phyloP scores from a whole-genome alignment of 2,113 vertebrate genomes.

The Ploceus nigricollis region DNA sequence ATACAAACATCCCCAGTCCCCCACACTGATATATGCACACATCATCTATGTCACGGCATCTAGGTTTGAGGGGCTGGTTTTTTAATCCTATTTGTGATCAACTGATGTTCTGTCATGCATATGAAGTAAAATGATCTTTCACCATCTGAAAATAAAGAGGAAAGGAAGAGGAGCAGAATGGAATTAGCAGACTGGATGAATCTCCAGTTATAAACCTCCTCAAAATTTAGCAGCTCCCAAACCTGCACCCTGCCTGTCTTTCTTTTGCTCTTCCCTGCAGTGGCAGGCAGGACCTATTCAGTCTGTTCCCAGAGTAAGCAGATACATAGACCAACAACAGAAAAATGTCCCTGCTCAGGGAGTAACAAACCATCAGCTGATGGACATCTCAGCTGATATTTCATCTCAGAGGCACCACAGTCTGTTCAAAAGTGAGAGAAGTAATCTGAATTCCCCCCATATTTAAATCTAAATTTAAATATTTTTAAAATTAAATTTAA shows the following conservation, averaged over 20 bases:
- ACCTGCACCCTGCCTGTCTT: neutral
- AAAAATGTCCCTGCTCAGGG: neutral
- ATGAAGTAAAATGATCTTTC: neutral
- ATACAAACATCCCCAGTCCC: neutral
- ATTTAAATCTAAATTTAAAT: neutral
- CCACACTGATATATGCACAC: neutral
- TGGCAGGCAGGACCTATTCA: neutral
- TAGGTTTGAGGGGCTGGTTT: neutral
- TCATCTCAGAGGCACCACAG: neutral
- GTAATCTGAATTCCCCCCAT: neutral
- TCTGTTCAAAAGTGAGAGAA: neutral
- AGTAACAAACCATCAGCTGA: neutral
- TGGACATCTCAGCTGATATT: neutral
- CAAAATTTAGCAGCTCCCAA: neutral
- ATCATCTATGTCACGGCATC: neutral
- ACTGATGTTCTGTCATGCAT: neutral
- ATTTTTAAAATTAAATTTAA: no score
- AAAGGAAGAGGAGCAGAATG: neutral
- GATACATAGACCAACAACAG: neutral
- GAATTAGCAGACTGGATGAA: neutral
- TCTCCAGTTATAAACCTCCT: neutral
- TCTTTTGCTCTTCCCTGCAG: neutral
- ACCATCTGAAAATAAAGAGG: neutral
- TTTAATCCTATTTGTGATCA: neutral
- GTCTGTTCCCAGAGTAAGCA: neutral